Evolutionary conservation across 2,888 invertebrate genomes (phyloP).

Genomic region (Cancer borealis): DNA sequence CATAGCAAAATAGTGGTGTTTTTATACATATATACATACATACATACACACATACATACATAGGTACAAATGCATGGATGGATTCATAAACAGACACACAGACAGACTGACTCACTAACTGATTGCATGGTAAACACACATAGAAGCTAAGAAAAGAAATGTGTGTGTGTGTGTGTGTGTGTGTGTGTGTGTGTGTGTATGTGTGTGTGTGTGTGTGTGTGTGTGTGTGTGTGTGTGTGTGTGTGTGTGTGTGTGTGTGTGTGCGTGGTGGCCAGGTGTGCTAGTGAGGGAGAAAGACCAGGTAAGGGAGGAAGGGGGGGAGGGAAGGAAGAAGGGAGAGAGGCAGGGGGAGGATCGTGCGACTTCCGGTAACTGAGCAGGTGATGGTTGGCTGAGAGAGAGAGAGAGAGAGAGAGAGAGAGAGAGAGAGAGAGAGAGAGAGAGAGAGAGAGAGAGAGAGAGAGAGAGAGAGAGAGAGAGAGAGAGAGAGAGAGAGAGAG

Average conservation of each 20-base stretch:
- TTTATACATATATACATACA: conserved; percentile 53
- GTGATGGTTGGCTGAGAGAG: conserved; percentile 14
- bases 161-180: conserved; percentile 22
- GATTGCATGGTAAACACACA: background rate
- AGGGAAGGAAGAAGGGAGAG: background rate
- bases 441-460: conserved; percentile 43
- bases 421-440: conserved; percentile 36
- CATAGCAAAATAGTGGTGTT: no score
- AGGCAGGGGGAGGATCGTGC: background rate
- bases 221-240: conserved; percentile 51
- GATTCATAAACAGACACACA: background rate
- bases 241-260: conserved; percentile 49
- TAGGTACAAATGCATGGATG: background rate
- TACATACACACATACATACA: background rate
- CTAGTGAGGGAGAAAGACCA: background rate
- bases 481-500: conserved; percentile 31
- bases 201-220: conserved; percentile 47
- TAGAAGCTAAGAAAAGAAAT: background rate
- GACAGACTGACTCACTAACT: background rate
- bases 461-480: conserved; percentile 26
- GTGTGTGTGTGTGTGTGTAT: conserved; percentile 49
- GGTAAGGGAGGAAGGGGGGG: background rate
- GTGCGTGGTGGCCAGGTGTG: conserved; percentile 26
- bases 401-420: conserved; percentile 30
- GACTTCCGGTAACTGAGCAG: conserved; percentile 27